A percentile compares a stretch with the other conserved stretches of the same genome.
Conservation (phyloP, 2,888 invertebrate genomes). For the Dryadula phaetusa region DNA sequence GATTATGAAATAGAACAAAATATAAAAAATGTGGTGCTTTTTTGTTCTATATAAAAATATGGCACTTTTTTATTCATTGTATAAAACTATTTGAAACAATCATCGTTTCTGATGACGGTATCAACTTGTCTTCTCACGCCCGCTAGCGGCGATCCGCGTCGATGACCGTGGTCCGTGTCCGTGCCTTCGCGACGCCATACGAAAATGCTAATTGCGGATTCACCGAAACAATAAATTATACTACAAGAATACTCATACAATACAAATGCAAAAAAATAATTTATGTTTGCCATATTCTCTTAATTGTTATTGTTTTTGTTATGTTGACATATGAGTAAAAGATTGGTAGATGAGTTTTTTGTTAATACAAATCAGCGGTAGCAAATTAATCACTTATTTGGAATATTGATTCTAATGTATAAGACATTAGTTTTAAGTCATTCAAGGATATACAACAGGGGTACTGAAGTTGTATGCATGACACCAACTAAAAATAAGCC, state of each 20-base stretch:
- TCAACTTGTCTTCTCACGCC: constrained; percentile 31
- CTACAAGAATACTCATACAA: neutral
- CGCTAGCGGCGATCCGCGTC: constrained; percentile 38
- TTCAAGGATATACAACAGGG: neutral
- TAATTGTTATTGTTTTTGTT: constrained; percentile 5
- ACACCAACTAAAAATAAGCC: neutral
- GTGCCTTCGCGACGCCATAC: constrained; percentile 32
- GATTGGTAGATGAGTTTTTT: no score
- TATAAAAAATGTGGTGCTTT: neutral
- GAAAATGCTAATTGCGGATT: constrained; percentile 40
- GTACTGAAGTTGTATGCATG: neutral
- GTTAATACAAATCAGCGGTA: no score
- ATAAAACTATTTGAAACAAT: neutral
- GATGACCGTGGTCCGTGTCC: constrained; percentile 35
- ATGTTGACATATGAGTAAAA: neutral
- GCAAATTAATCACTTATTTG: no score
- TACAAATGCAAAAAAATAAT: neutral
- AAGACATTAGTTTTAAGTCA: neutral
- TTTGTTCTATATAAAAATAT: no score
- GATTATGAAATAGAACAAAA: no score
- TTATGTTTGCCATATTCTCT: neutral
- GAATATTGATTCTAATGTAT: no score
- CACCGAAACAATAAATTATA: constrained; percentile 37
- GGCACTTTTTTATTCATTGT: neutral
- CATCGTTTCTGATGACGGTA: constrained; percentile 12